Base-by-base conservation (phyloP, 2,113 vertebrate species). In the Podilymbus podiceps region DNA sequence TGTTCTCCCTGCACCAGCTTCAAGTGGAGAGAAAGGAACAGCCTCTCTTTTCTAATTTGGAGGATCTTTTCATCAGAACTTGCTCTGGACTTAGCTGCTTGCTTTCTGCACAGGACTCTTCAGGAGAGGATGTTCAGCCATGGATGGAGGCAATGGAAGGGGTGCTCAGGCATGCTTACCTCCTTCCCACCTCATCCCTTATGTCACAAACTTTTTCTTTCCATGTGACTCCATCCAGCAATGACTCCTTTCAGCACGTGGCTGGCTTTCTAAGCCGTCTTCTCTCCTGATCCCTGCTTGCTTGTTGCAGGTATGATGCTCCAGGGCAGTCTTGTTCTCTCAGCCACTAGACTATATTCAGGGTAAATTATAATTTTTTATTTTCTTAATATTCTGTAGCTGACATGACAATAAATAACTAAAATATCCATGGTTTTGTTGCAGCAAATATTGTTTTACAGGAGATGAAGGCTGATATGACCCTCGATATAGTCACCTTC, bases 381-480 rank as follows among this genome's bases (percentile, higher is more conserved):
- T 63, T 80, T 87, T 69, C 55, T 90, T 93, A 91, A 69, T 88
- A 74, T 88, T 91, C 80, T 49, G 33, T 44, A 64, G 46, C 56
- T 80, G 84, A 52, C 68, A 83, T 0, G 1, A 27, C 60, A 42
- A 97, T 92, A 97, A 95, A 74, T 77, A 94, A 59, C 47, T 38
- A 62, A 85, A 94, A 68, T 44, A 75, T 17, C 77, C 77, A 21
- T 55, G 73, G 38, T 42, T 90, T 77, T 62, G 42, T 50, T 74
- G 76, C 83, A 84, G 87, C 72, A 85, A 86, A 90, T 90, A 93
- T 27, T 96, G 84, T 94, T 97, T 95, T 93, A 95, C 30, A 4
- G 89, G 59, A 92, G 93, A 93, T 81, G 60, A 85, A 95, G 79
- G 88, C 84, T 78, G 91, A 93, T 91, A 96, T 46, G 88, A 88